These are phyloP conservation scores for Chironex yamaguchii DNA, from an alignment of 30 jellyfish, hydroid and myxozoan species.

Conservation along the genomic window DNA sequence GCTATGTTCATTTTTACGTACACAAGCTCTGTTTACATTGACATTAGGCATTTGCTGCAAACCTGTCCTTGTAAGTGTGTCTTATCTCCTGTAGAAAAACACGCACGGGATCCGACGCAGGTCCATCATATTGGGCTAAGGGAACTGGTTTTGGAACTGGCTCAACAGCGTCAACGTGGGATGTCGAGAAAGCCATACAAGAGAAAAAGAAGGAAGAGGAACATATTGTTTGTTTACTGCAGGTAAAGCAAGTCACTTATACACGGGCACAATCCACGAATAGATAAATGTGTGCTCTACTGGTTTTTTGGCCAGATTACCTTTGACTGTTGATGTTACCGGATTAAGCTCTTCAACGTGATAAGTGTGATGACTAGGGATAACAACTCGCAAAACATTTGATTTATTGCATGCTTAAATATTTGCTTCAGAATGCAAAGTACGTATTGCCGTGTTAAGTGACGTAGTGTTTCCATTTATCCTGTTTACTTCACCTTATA, in stretches of 20 bases:
- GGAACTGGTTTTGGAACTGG: constrained; percentile 99
- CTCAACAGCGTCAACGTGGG: constrained; percentile 93
- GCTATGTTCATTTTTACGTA: not conserved
- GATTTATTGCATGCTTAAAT: too few species aligned
- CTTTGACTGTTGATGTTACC: too few species aligned
- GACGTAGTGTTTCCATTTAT: too few species aligned
- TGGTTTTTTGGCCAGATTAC: too few species aligned
- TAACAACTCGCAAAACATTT: too few species aligned
- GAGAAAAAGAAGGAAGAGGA: constrained; percentile 91
- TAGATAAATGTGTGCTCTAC: too few species aligned
- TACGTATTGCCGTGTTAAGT: too few species aligned
- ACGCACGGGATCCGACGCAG: constrained; percentile 39
- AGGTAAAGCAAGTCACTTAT: constrained; percentile 49
- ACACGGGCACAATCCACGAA: too few species aligned
- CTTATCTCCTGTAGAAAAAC: not conserved
- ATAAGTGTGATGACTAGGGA: too few species aligned
- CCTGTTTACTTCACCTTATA: too few species aligned
- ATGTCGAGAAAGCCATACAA: constrained; percentile 86
- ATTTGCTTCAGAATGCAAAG: too few species aligned
- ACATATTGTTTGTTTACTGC: constrained; percentile 79
- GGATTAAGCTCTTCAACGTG: too few species aligned
- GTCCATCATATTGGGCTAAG: constrained; percentile 90
- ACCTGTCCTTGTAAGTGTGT: not conserved
- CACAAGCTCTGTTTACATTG: not conserved
- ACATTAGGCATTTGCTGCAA: not conserved